These are phyloP conservation scores for Pogonomyrmex barbatus DNA, from an alignment of 1,140 invertebrate species.

Conservation along the genomic window DNA sequence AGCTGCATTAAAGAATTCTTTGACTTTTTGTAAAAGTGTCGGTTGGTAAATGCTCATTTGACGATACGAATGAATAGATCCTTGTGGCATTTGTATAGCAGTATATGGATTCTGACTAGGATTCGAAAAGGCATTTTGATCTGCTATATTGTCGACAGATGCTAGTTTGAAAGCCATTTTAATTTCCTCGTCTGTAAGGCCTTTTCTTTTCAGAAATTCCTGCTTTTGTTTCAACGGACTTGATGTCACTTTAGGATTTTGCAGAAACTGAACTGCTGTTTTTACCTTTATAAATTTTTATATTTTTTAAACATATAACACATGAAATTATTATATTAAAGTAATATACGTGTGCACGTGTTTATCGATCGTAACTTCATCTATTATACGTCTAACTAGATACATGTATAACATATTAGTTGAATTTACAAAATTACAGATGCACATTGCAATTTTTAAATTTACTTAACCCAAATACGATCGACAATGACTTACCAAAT, in stretches of 20 bases:
- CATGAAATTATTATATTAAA: slow-evolving; percentile 40
- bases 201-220: slow-evolving; percentile 93
- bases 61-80: slow-evolving; percentile 78
- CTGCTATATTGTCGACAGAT: slow-evolving; percentile 82
- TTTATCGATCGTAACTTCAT: background rate
- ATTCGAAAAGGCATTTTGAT: slow-evolving; percentile 80
- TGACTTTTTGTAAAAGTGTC: slow-evolving; percentile 87
- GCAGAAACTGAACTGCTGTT: slow-evolving; percentile 94
- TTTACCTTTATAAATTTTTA: slow-evolving; percentile 87
- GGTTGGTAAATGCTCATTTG: slow-evolving; percentile 82
- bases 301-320: slow-evolving; percentile 63
- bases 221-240: slow-evolving; percentile 92
- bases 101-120: slow-evolving; percentile 69
- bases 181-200: slow-evolving; percentile 93
- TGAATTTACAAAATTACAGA: background rate
- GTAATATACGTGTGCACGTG: background rate
- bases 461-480: slow-evolving; percentile 1
- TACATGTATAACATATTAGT: background rate
- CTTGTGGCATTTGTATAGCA: slow-evolving; percentile 79
- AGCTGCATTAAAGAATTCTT: slow-evolving; percentile 89
- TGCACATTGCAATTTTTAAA: background rate
- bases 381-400: background rate
- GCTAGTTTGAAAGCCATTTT: slow-evolving; percentile 90
- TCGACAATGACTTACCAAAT: slow-evolving; percentile 75
- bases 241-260: slow-evolving; percentile 92